Evolutionary conservation across 1,140 invertebrate species (phyloP), one percentile per base, ranked within the genome.

Genomic region (Oryctes rhinoceros): DNA sequence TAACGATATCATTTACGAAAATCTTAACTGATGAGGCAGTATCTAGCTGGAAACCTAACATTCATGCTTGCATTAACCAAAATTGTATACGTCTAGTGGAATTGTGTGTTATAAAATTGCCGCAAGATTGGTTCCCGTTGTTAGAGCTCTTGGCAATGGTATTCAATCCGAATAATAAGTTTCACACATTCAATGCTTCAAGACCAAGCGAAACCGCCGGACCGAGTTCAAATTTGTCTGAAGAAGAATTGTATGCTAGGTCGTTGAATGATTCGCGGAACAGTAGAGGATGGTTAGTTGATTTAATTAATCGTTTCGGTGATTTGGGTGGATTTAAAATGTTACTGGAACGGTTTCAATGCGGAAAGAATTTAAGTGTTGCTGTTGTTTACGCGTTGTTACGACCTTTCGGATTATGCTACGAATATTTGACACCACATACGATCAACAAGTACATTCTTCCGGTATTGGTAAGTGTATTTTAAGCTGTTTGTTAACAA

Each of bases 21-120:
- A 98, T 99, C 87, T 91, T 99, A 84, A 98, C 97, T n/a, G 97
- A 99, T 89, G 97, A 99, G 88, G 97, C 97, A 74, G 97, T 99
- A 48, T 97, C 95, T 85, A 97, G 96, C 85, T 99, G 98, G 98
- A 99, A 98, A 89, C 92, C 94, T 86, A 98, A 98, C 88, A 99
- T 99, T 85, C 97, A 99, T 88, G 94, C 94, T 88, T 98, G 96
- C 89, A 98, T 99, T 84, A 92, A 97, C 85, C 93, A 95, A 83
- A 98, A 98, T 86, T 98, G 96, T 87, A 93, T 96, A 87, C 94
- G 95, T 87, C 90, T 99, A 78, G 92, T 99, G 77, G 96, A 98
- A 89, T 89, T 99, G 82, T 97, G 96, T 90, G 96, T 97, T 79
- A 88, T 94, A 24, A 97, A 97, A 88, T 90, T 99, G 87, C 92